These are phyloP conservation scores for Crematogaster levior DNA, from an alignment of 2,888 invertebrate genomes.

Conservation along the genomic window DNA sequence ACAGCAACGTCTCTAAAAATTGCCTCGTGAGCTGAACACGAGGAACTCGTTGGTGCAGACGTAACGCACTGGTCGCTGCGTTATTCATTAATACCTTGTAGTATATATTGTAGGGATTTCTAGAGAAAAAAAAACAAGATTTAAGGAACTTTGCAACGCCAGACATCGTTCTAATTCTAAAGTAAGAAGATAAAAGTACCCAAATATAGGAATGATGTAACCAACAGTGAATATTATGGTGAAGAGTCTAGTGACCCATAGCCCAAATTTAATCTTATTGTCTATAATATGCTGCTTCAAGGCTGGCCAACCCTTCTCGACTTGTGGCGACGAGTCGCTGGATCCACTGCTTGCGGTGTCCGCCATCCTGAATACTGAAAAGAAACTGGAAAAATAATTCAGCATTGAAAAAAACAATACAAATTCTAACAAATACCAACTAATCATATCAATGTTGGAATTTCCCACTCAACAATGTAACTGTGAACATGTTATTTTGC, in stretches of 20 bases:
- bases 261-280: constrained; percentile 94
- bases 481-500: too few species aligned
- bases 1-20: constrained; percentile 92
- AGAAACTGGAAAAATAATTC: not conserved
- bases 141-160: not conserved
- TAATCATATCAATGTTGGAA: too few species aligned
- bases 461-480: too few species aligned
- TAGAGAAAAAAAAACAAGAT: constrained; percentile 79
- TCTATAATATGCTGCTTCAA: constrained; percentile 91
- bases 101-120: constrained; percentile 93
- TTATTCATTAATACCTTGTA: constrained; percentile 96
- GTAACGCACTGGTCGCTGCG: constrained; percentile 97
- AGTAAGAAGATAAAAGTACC: constrained; percentile 88
- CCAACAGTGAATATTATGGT: constrained; percentile 94
- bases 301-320: constrained; percentile 88
- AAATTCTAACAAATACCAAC: too few species aligned
- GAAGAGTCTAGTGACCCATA: constrained; percentile 95
- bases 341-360: constrained; percentile 75
- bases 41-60: constrained; percentile 97
- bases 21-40: constrained; percentile 93
- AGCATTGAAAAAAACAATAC: not conserved
- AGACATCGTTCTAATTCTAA: not conserved
- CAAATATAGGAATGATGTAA: constrained; percentile 95
- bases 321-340: constrained; percentile 71
- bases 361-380: constrained; percentile 76